phyloP scores from a whole-genome alignment of 2,797 vertebrate species.

The Setipinna tenuifilis region DNA sequence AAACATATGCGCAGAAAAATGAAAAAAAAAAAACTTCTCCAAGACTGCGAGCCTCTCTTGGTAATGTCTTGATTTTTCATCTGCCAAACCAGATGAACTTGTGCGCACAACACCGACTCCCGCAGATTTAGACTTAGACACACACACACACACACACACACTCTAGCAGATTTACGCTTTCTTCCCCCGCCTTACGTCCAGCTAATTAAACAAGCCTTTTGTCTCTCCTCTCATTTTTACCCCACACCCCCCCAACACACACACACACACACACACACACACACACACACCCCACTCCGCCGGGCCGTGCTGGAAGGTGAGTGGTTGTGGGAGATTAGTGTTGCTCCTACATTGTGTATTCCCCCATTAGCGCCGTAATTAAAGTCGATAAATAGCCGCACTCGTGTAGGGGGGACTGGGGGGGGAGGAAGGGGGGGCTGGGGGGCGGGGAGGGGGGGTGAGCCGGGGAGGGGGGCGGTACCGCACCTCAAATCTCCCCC shows the following conservation, averaged over 20 bases:
- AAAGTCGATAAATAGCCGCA: constrained; percentile 57
- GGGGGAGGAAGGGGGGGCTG: no score
- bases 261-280: not conserved
- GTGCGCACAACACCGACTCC: not conserved
- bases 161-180: constrained; percentile 45
- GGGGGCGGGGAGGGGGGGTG: constrained; percentile 41
- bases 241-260: not conserved
- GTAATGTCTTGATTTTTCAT: constrained; percentile 42
- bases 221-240: constrained; percentile 30
- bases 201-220: constrained; percentile 51
- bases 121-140: not conserved
- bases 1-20: not conserved
- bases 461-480: constrained; percentile 41
- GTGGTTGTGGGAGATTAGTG: constrained; percentile 57
- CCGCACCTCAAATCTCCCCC: constrained; percentile 45
- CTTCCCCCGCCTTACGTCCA: constrained; percentile 31
- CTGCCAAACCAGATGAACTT: constrained; percentile 50
- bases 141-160: constrained; percentile 35
- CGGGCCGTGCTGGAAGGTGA: constrained; percentile 39
- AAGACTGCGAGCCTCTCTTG: not conserved
- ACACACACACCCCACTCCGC: not conserved
- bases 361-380: constrained; percentile 61
- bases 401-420: constrained; percentile 36
- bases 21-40: not conserved
- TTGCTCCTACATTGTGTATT: constrained; percentile 52